A percentile compares a stretch with the other conserved stretches of the same genome.
phyloP scores from a whole-genome alignment of 1,140 invertebrate genomes.

The Mycetomoellerius zeteki region DNA sequence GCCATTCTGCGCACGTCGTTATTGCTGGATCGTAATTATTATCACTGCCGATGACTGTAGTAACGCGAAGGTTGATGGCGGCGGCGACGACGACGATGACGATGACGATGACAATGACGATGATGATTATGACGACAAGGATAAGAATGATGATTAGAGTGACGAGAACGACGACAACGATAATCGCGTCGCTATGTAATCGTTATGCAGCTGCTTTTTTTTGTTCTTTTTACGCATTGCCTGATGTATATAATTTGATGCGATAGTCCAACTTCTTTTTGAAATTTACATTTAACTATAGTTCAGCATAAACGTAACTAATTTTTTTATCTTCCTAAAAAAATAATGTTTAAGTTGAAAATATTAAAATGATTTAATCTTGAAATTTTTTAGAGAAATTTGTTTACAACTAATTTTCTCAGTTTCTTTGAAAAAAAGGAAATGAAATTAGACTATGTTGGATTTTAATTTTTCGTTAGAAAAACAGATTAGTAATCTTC shows the following conservation, averaged over 20 bases:
- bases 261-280: neutral
- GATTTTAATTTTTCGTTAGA: slow-evolving; percentile 3
- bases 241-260: neutral
- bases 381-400: neutral
- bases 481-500: slow-evolving; percentile 12
- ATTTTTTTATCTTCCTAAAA: too few relatives aligned
- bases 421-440: neutral
- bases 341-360: too few relatives aligned
- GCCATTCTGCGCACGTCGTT: slow-evolving; percentile 56
- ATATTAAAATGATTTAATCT: too few relatives aligned
- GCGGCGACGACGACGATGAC: neutral
- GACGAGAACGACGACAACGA: neutral
- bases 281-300: too few relatives aligned
- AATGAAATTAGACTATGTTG: neutral
- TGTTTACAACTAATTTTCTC: neutral
- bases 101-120: neutral
- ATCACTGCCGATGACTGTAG: slow-evolving; percentile 4
- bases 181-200: neutral
- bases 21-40: slow-evolving; percentile 70
- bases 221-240: neutral
- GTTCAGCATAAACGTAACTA: neutral
- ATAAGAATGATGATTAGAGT: neutral
- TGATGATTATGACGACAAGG: neutral
- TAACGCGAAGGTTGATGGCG: neutral
- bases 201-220: neutral